These are phyloP conservation scores for Parnassius mnemosyne DNA, from an alignment of 2,888 invertebrate genomes.

Conservation along the genomic window DNA sequence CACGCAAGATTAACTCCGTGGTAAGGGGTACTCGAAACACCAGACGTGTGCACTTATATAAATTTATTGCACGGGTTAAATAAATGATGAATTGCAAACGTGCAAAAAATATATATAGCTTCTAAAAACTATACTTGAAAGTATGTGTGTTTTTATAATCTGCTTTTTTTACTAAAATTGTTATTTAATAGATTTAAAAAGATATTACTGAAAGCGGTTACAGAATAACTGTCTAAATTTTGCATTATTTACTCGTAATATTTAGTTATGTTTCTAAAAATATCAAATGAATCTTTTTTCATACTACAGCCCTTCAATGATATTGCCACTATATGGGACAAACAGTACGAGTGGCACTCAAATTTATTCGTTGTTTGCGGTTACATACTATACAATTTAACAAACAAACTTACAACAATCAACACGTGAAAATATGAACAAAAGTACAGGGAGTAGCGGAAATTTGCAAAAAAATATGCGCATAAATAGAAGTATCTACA, in stretches of 20 bases:
- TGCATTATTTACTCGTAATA: too few relatives aligned
- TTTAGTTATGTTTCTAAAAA: too few relatives aligned
- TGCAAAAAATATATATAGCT: too few relatives aligned
- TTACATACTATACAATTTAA: constrained; percentile 34
- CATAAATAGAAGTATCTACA: constrained; percentile 26
- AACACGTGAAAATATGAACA: constrained; percentile 22
- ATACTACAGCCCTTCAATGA: background rate
- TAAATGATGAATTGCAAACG: background rate
- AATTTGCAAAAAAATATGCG: constrained; percentile 24
- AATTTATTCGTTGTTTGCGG: constrained; percentile 46
- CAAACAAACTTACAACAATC: constrained; percentile 36
- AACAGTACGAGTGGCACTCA: constrained; percentile 30
- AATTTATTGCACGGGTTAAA: constrained; percentile 8
- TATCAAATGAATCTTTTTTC: too few relatives aligned
- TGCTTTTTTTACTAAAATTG: too few relatives aligned
- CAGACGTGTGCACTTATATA: constrained; percentile 10
- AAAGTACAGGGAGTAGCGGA: constrained; percentile 19
- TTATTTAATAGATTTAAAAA: too few relatives aligned
- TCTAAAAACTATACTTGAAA: too few relatives aligned
- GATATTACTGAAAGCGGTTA: too few relatives aligned
- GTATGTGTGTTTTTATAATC: too few relatives aligned
- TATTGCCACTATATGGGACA: background rate
- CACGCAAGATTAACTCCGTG: constrained; percentile 59
- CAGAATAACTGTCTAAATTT: too few relatives aligned
- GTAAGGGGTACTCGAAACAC: constrained; percentile 34